A percentile compares a stretch with the other conserved stretches of the same genome.
Conservation (phyloP, 2,888 invertebrate species). For the Ophonus ardosiacus region DNA sequence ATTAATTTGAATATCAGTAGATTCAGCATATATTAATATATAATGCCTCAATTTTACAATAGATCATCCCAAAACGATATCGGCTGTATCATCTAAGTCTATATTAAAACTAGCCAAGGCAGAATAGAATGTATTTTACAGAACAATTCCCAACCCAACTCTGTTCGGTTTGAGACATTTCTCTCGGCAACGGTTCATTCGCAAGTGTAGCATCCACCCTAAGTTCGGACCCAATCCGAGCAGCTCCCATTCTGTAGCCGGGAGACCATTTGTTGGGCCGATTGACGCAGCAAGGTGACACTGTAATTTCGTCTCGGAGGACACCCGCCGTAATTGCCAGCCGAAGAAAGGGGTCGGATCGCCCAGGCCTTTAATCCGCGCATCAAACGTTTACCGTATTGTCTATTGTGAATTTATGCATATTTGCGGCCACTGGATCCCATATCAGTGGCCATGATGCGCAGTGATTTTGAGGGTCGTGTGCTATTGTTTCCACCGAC, state of each 20-base stretch:
- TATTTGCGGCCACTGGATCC: slow-evolving; percentile 2
- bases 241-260: neutral
- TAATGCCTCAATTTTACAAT: too few relatives aligned
- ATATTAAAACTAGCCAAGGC: neutral
- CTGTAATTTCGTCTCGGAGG: slow-evolving; percentile 47
- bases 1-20: too few relatives aligned
- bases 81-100: too few relatives aligned
- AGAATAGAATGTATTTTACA: neutral
- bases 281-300: slow-evolving; percentile 58
- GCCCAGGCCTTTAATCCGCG: slow-evolving; percentile 52
- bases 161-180: neutral
- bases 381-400: slow-evolving; percentile 61
- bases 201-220: neutral
- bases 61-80: too few relatives aligned
- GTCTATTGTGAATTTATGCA: slow-evolving; percentile 59
- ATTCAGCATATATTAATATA: too few relatives aligned
- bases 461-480: slow-evolving; percentile 35
- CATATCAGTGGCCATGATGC: slow-evolving; percentile 7
- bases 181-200: neutral
- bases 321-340: slow-evolving; percentile 51
- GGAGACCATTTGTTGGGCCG: slow-evolving; percentile 47
- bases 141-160: neutral
- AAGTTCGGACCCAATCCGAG: neutral
- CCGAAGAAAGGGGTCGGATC: slow-evolving; percentile 53
- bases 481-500: slow-evolving; percentile 17